Conservation (phyloP, 2,888 invertebrate genomes). For the Sclerodermus sp. region DNA sequence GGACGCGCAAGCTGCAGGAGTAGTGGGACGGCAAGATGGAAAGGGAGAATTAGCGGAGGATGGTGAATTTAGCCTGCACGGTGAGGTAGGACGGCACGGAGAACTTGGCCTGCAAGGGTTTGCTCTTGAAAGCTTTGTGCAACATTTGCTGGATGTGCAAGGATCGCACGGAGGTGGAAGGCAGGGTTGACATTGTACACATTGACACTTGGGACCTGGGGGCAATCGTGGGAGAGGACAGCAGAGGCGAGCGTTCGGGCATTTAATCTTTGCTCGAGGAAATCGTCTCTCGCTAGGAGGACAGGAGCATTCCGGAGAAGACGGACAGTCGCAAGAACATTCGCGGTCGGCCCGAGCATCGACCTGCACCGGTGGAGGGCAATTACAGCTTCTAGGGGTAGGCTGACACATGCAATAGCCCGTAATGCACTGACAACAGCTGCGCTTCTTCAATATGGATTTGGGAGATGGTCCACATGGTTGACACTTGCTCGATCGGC, state of each 20-base stretch:
- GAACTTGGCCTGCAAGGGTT: conserved; percentile 17
- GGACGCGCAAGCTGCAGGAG: conserved; percentile 15
- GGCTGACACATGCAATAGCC: conserved; percentile 37
- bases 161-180: conserved; percentile 31
- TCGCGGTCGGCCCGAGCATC: conserved; percentile 33
- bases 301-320: conserved; percentile 39
- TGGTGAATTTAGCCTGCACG: conserved; percentile 18
- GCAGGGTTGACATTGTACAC: conserved; percentile 27
- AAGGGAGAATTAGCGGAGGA: neutral
- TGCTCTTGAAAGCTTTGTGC: conserved; percentile 9
- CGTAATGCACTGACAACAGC: conserved; percentile 24
- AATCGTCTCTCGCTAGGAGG: conserved; percentile 40
- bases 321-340: conserved; percentile 38
- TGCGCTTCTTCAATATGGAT: conserved; percentile 29
- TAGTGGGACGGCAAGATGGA: conserved; percentile 13
- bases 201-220: conserved; percentile 31
- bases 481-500: neutral
- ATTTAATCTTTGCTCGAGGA: conserved; percentile 25
- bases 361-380: conserved; percentile 39
- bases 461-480: conserved; percentile 25
- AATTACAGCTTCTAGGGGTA: conserved; percentile 37
- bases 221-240: conserved; percentile 28
- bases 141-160: conserved; percentile 28
- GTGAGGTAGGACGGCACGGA: conserved; percentile 14
- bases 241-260: conserved; percentile 33